Conservation (phyloP, 2,888 invertebrate genomes). For the Seira musarum region DNA sequence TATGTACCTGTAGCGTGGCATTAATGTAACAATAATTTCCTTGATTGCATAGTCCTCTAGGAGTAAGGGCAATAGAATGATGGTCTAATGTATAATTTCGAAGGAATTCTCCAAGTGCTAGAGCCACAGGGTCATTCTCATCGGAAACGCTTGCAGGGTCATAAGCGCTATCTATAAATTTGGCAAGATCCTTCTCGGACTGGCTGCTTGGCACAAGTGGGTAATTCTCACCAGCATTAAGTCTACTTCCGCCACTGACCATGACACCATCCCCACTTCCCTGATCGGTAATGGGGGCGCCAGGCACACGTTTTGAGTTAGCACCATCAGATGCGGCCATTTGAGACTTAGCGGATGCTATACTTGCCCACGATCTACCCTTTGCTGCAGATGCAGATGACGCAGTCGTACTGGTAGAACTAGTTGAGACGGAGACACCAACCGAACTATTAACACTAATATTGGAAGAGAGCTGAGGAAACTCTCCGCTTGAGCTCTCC, state of each 20-base stretch:
- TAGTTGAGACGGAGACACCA: background rate
- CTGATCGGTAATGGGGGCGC: conserved; percentile 36
- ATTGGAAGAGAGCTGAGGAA: conserved; percentile 55
- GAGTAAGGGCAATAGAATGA: conserved; percentile 84
- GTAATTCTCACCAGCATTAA: conserved; percentile 10
- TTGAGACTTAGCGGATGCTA: conserved; percentile 61
- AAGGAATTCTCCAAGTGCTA: conserved; percentile 80
- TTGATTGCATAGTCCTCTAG: conserved; percentile 92
- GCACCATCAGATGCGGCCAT: conserved; percentile 50
- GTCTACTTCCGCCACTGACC: conserved; percentile 7
- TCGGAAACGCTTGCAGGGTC: conserved; percentile 46
- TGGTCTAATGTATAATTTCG: conserved; percentile 84
- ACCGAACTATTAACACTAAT: conserved; percentile 20
- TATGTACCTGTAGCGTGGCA: conserved; percentile 82
- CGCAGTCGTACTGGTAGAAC: conserved; percentile 19
- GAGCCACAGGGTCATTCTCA: conserved; percentile 67
- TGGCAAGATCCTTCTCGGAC: conserved; percentile 29
- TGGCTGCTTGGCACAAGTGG: conserved; percentile 55
- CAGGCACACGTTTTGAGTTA: conserved; percentile 36
- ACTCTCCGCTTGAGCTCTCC: conserved; percentile 42
- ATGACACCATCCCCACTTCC: conserved; percentile 35
- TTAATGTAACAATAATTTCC: conserved; percentile 98
- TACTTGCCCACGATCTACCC: conserved; percentile 67
- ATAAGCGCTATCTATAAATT: too few relatives aligned
- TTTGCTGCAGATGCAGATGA: conserved; percentile 21